Evolutionary conservation across 2,797 vertebrate genomes (phyloP), one percentile per base, ranked within the genome.

Genomic region (Pteronotus mesoamericanus): DNA sequence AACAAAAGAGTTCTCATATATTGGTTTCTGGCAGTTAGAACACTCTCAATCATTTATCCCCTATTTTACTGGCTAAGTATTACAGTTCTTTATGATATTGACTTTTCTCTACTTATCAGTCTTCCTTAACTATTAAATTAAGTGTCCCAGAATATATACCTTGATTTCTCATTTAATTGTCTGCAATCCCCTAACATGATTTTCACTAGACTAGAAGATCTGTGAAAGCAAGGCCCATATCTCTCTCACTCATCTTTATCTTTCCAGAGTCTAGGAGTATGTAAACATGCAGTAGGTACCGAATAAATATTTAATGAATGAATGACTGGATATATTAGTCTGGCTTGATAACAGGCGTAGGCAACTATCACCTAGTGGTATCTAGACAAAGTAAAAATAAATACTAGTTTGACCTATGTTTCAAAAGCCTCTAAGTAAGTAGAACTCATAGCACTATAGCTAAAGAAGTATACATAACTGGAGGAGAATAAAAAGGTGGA

Each of bases 381-480:
- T 44, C 22, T 89, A 85, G 61, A 74, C 26, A 88, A 26, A 82
- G 14, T n/a, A 53, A 71, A 94, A 89, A 93, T 83, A 93, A 90
- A 59, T 48, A 44, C 51, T 51, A 55, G 15, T 83, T 88, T 55
- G 24, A 37, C 15, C 9, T 78, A 51, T 44, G 11, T 7, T 85
- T 92, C 90, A 71, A 94, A 92, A 48, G 6, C n/a, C 4, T 92
- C 19, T n/a, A 86, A 68, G 16, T 80, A 88, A 57, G 44, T 5
- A 64, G 44, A 34, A 64, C 21, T 53, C 53, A 79, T 0, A 71
- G 39, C 22, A 71, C 53, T 71, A 32, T 11, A 51, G n/a, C 15
- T 22, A 48, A 48, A 61, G 10, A 86, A 89, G 22, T 19, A 1
- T 19, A 86, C 24, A 29, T 46, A 89, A 88, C 51, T 37, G 3